Base-by-base conservation (phyloP, 1,140 invertebrate genomes). In the Drosophila simulans region DNA sequence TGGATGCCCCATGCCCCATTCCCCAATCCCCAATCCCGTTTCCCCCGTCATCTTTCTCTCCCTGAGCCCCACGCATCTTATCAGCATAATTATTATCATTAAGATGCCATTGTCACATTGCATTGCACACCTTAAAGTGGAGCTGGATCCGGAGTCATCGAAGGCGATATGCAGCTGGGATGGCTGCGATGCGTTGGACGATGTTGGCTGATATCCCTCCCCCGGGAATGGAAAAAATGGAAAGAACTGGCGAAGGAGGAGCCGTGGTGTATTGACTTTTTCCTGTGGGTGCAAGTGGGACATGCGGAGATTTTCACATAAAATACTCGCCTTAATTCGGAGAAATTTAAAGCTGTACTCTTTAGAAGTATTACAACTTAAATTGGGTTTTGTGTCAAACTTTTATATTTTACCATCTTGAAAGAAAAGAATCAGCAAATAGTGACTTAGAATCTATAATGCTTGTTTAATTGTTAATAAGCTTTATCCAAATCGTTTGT, bases 11-110 rank as follows among this genome's bases (percentile, higher is more conserved):
- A 39, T 39, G 55, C 46, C 46, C 69, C 55, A 39, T 39, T 8
- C 10, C 8, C 17, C 35, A 40, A 8, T 12, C 46, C 12, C 22
- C 8, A n/a, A 49, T 49, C 27, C 48, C 48, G 27, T 31, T 20
- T 52, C 12, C 11, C 58, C 31, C 10, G 12, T 15, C 34, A 2
- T 17, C 2, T 27, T 22, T 37, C 55, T 35, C 59, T 37, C 40
- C 59, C 54, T 31, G 17, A 40, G 37, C 54, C 54, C 62, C 71
- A 71, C 76, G 56, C 63, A 73, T 54, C 69, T 82, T 73, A 81
- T 79, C 76, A 79, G 55, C 72, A 76, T 85, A 86, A 85, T 85
- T 86, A 85, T 85, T 65, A 70, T 86, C 73, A 85, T 85, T 85
- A 86, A 78, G 69, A 70, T 85, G 74, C 78, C 82, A 86, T 85